Evolutionary conservation across 2,797 vertebrate genomes (phyloP).

Genomic region (Salmo trutta): DNA sequence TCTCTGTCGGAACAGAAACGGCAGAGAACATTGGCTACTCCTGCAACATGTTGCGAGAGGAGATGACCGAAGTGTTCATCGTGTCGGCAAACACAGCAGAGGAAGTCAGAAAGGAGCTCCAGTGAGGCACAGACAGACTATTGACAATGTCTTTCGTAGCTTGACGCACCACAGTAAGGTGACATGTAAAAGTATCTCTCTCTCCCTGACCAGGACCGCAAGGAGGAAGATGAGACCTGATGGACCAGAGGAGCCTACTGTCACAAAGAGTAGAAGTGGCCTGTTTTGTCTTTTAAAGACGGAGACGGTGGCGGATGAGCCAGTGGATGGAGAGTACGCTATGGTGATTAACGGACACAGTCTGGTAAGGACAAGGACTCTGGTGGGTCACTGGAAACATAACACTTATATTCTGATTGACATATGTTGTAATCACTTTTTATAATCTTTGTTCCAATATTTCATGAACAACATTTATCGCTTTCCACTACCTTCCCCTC

Average conservation of each 20-base stretch:
- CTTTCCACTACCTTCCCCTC: too few relatives aligned
- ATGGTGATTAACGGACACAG: conserved; percentile 91
- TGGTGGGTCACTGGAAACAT: neutral
- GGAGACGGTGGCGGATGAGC: conserved; percentile 78
- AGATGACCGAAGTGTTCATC: conserved; percentile 86
- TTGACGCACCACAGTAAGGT: too few relatives aligned
- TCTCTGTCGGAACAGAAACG: conserved; percentile 77
- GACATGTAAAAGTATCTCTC: neutral
- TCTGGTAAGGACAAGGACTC: conserved; percentile 77
- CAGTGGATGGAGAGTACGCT: conserved; percentile 78
- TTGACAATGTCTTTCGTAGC: too few relatives aligned
- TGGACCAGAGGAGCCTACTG: conserved; percentile 65
- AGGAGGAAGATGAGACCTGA: conserved; percentile 82
- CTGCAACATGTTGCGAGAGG: conserved; percentile 89
- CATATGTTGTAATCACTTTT: neutral
- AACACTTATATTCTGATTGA: neutral
- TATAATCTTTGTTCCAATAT: neutral
- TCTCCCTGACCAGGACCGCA: conserved; percentile 71
- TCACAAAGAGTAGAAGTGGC: conserved; percentile 54
- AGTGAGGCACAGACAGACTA: conserved; percentile 65
- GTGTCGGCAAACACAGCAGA: conserved; percentile 76
- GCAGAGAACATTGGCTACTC: conserved; percentile 94
- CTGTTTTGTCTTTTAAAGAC: conserved; percentile 62
- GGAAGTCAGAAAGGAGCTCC: conserved; percentile 81
- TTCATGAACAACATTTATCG: neutral